Base-by-base conservation (phyloP, 2,888 invertebrate species). In the Cynaeus angustus region DNA sequence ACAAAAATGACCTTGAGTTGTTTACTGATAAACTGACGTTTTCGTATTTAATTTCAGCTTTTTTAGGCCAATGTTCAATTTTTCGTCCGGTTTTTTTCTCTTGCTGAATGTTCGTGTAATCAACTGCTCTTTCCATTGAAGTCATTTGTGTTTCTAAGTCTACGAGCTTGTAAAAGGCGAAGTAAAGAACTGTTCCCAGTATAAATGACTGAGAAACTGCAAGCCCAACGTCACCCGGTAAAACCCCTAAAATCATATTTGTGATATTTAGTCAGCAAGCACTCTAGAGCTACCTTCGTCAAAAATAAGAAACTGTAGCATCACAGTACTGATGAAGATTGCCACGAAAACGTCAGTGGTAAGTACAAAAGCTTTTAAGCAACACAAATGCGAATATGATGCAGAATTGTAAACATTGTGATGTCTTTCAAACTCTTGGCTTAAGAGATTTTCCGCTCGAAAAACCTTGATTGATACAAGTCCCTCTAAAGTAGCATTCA, bases 191-290 rank as follows among this genome's bases (percentile, higher is more conserved):
- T 83, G 7, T 92, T 0, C 92, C 92, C 68, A 94, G 87, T 0
- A 91, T 89, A 84, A 93, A 92, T 10, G 92, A 91, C 80, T 94
- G 92, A 0, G 93, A 93, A 65, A 94, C 92, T n/a, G 93, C 93
- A 62, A 94, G 82, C 12, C 94, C 94, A 1, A 94, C 92, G 78
- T 90, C 89, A 48, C 93, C 93, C 1, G 65, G 53, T 28, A 26
- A 9, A 43, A 16, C 37, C 21, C 21, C 66, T 66, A 37, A 52
- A 55, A 43, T 8, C n/a, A 38, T 21, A 43, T 46, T 46, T 33
- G 7, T 41, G 21, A 16, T 55, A n/a, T 10, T 16, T 9, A 21
- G n/a, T n/a, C n/a, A n/a, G n/a, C n/a, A n/a, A n/a, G n/a, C n/a
- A n/a, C n/a, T n/a, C n/a, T 33, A 3, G 14, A 12, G 0, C 4